Evolutionary conservation across 2,797 vertebrate species (phyloP).

Genomic region (Cossypha dichroa): DNA sequence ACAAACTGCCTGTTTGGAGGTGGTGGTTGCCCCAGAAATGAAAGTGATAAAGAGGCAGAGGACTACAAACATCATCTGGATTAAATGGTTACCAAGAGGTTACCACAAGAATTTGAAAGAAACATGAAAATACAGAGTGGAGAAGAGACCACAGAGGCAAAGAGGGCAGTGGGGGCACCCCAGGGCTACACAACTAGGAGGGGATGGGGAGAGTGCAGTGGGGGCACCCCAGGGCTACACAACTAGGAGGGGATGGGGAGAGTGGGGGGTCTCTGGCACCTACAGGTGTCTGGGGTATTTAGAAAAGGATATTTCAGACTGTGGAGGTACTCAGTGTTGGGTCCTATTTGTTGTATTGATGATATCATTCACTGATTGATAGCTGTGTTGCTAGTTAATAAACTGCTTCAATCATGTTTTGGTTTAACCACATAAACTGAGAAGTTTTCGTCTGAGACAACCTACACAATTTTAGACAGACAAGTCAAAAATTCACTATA

Average conservation of each 20-base stretch:
- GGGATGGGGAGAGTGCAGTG: too few species aligned
- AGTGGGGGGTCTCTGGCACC: rapidly evolving
- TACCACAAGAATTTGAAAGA: neutral
- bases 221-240: too few species aligned
- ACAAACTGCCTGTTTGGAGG: neutral
- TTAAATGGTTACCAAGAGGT: neutral
- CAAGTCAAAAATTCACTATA: neutral
- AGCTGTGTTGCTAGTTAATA: neutral
- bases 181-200: too few species aligned
- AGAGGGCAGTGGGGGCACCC: too few species aligned
- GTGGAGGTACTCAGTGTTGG: neutral
- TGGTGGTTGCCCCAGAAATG: neutral
- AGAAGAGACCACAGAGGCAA: neutral
- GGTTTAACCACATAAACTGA: neutral
- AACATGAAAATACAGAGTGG: neutral
- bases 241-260: too few species aligned
- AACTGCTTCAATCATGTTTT: neutral
- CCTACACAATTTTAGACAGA: neutral
- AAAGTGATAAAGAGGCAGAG: neutral
- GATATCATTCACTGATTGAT: neutral
- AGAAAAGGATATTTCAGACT: neutral
- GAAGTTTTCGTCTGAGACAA: neutral
- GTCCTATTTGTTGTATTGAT: neutral
- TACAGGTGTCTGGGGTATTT: neutral
- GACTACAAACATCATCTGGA: neutral